Evolutionary conservation across 2,797 vertebrate species (phyloP).

Genomic region (Platalea minor): DNA sequence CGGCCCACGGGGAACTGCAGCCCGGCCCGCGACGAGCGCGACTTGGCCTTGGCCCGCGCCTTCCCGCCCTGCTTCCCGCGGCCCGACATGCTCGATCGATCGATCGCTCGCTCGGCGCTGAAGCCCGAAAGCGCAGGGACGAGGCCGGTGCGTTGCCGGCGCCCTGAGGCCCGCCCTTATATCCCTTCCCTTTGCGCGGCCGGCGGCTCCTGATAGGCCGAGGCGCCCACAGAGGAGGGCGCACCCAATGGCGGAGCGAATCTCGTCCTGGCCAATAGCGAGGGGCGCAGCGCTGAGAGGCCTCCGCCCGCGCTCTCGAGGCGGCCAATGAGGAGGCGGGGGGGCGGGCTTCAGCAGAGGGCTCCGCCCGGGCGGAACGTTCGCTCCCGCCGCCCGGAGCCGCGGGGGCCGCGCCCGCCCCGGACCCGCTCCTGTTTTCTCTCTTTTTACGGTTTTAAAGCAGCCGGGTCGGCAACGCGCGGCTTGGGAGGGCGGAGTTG

Average conservation of each 20-base stretch:
- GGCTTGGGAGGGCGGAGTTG: too few relatives aligned
- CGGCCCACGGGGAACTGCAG: slow-evolving; percentile 71
- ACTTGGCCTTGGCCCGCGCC: not conserved
- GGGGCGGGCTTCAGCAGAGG: not conserved
- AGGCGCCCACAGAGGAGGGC: not conserved
- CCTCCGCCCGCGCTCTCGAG: not conserved
- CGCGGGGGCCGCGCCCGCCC: too few relatives aligned
- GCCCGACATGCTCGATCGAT: too few relatives aligned
- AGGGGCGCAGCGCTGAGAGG: not conserved
- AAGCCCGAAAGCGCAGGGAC: accelerated
- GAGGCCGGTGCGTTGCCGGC: accelerated
- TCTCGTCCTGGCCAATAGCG: not conserved
- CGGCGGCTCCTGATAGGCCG: not conserved
- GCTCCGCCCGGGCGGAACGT: not conserved
- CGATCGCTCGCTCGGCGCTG: accelerated
- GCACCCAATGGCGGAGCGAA: not conserved
- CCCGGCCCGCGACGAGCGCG: slow-evolving; percentile 54
- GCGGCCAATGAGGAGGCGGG: not conserved
- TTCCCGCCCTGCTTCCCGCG: too few relatives aligned
- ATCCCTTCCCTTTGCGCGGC: not conserved
- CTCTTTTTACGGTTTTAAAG: not conserved
- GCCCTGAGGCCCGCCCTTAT: not conserved
- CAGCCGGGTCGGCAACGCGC: not conserved
- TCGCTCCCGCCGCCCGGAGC: not conserved
- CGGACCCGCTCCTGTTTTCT: accelerated